Percentiles rank a stretch among this genome's conserved stretches.
Conservation (phyloP, 2,888 invertebrate species). For the Ischnura elegans region DNA sequence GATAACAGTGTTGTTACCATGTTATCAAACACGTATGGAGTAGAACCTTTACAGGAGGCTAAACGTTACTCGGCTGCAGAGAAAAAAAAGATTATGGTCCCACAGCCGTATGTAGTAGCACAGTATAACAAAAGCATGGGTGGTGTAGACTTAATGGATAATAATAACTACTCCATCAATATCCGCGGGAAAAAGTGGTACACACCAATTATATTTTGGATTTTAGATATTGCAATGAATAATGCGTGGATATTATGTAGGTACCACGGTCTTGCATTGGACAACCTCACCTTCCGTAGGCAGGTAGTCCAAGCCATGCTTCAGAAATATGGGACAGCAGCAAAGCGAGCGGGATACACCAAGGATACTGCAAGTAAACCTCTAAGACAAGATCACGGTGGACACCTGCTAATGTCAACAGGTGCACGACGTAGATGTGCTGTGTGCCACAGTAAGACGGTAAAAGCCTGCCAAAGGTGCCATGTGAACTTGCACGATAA, state of each 20-base stretch:
- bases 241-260: not conserved
- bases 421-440: not conserved
- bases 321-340: not conserved
- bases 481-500: not conserved
- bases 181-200: slow-evolving; percentile 15
- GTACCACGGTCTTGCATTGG: not conserved
- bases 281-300: not conserved
- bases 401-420: slow-evolving; percentile 17
- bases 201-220: not conserved
- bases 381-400: not conserved
- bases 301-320: not conserved
- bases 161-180: not conserved
- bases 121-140: not conserved
- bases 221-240: not conserved
- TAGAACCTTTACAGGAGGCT: not conserved
- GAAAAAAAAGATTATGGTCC: not conserved
- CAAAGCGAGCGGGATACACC: not conserved
- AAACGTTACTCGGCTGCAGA: not conserved
- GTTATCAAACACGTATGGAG: not conserved
- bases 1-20: not conserved
- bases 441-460: not conserved
- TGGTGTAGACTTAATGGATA: slow-evolving; percentile 1
- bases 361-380: not conserved
- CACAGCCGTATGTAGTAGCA: not conserved
- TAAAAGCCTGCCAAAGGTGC: not conserved